Evolutionary conservation across 2,888 invertebrate species (phyloP).

Genomic region (Perdita meconis): DNA sequence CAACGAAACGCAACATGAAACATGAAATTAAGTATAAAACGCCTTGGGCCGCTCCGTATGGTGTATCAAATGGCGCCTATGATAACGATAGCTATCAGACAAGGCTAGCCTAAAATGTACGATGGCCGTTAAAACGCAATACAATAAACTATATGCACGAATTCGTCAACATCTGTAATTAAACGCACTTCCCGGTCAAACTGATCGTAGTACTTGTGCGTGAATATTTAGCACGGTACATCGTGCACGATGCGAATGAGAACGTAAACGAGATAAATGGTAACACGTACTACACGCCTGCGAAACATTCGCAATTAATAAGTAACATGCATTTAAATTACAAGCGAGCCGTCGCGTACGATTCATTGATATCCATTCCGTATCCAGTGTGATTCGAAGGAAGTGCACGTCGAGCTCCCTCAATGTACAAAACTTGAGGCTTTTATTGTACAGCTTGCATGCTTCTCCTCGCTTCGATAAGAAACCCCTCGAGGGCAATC

Average conservation of each 20-base stretch:
- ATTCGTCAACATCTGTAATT: conserved; percentile 72
- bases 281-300: not conserved
- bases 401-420: conserved; percentile 9
- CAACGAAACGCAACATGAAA: not conserved
- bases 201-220: conserved; percentile 73
- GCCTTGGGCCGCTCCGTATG: not conserved
- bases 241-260: conserved; percentile 23
- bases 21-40: not conserved
- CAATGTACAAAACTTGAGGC: conserved; percentile 1
- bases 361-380: too few relatives aligned
- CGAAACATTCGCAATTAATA: conserved; percentile 10
- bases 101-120: conserved; percentile 11
- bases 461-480: not conserved
- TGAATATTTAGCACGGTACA: conserved; percentile 51
- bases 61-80: not conserved
- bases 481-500: not conserved
- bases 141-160: conserved; percentile 72
- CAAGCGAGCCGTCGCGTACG: not conserved
- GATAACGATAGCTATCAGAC: not conserved
- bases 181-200: conserved; percentile 55
- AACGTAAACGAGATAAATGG: not conserved
- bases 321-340: not conserved
- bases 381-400: not conserved
- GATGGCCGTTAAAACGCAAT: conserved; percentile 31
- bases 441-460: not conserved